Base-by-base conservation (phyloP, 2,888 invertebrate genomes). In the Drosophila formosana region DNA sequence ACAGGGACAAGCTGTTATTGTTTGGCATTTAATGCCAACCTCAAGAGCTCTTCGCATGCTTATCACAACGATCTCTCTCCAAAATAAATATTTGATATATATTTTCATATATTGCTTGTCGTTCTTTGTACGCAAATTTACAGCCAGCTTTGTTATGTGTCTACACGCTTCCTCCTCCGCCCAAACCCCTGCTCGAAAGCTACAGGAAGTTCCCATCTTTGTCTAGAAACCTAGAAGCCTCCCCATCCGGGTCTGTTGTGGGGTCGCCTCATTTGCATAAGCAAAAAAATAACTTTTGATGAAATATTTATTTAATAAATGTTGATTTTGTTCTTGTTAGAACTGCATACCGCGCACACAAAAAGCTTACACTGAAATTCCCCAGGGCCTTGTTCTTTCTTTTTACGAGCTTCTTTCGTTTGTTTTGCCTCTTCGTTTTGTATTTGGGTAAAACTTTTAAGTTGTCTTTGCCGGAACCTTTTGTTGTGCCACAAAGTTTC, bases 251-350 rank as follows among this genome's bases (percentile, higher is more conserved):
- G 18, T 18, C 18, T 9, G 4, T 8, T 28, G 49, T 18, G n/a
- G 26, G 34, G 13, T 23, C 28, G 49, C 34, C 65, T 57, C 69
- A 69, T 69, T 69, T 72, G 53, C 65, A 72, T 62, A 67, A 56
- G 55, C 47, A 46, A 71, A 61, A 58, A 9, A 62, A 45, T 13
- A 58, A 62, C 39, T 68, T 71, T 61, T 45, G 47, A 65, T 65
- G 41, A 72, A 69, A 69, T 70, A 66, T 72, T 69, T 72, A 72
- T 62, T 58, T 70, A 70, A 66, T 66, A 72, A 58, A 51, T 63
- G 50, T 51, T 55, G 51, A 41, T 61, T 64, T 56, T 53, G 39
- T 41, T 25, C 47, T 56, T 50, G 50, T 13, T 39, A 8, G 26
- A 39, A 39, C 11, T 51, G 39, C 37, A 37, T 51, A 34, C 13